These are phyloP conservation scores for Pachliopta kotzebuea DNA, from an alignment of 2,888 invertebrate genomes.

Conservation along the genomic window DNA sequence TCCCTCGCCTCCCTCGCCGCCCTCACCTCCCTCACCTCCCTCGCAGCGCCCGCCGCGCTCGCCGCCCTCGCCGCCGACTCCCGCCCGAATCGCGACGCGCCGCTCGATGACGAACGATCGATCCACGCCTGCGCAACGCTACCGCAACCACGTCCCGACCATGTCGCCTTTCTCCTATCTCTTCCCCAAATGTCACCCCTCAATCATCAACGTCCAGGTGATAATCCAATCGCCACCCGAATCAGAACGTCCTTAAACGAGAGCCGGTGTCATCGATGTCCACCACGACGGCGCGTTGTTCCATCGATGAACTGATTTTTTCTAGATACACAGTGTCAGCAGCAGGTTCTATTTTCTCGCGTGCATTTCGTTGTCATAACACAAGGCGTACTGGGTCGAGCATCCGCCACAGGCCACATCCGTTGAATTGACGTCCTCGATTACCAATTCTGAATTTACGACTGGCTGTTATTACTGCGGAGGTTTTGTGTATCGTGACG, in stretches of 20 bases:
- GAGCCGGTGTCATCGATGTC: conserved; percentile 3
- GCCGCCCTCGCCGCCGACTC: background rate
- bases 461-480: conserved; percentile 24
- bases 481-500: conserved; percentile 8
- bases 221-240: conserved; percentile 1
- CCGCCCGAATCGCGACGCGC: conserved; percentile 25
- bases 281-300: conserved; percentile 5
- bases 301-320: conserved; percentile 18
- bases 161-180: conserved; percentile 37
- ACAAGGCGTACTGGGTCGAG: background rate
- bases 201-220: conserved; percentile 28
- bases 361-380: conserved; percentile 18
- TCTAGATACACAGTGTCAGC: conserved; percentile 8
- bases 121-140: conserved; percentile 51
- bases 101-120: conserved; percentile 52
- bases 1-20: conserved; percentile 39
- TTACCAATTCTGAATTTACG: conserved; percentile 26
- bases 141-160: conserved; percentile 39
- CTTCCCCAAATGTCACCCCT: conserved; percentile 39
- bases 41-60: background rate
- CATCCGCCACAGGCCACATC: conserved; percentile 15
- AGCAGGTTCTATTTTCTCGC: conserved; percentile 11
- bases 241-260: conserved; percentile 11
- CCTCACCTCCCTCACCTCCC: no score
- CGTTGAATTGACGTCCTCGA: conserved; percentile 31